A percentile compares a stretch with the other conserved stretches of the same genome.
phyloP scores from a whole-genome alignment of 2,888 invertebrate genomes.

The Thecophora atra region DNA sequence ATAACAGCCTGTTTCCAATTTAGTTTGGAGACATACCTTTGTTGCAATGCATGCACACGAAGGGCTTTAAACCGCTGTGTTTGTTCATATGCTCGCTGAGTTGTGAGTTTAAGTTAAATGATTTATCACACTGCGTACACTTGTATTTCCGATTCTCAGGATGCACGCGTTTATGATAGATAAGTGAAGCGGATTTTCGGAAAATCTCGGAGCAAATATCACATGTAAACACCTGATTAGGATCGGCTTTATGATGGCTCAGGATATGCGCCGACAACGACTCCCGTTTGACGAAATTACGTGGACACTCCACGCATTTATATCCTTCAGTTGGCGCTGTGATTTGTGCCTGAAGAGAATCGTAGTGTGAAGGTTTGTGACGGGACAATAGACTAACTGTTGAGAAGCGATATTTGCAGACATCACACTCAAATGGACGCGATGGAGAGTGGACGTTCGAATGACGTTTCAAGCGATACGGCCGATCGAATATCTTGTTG shows the following conservation, averaged over 20 bases:
- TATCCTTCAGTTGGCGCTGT: conserved; percentile 49
- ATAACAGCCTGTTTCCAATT: no score
- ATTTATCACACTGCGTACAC: conserved; percentile 71
- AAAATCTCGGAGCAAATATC: conserved; percentile 68
- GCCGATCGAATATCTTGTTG: conserved; percentile 66
- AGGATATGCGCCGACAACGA: conserved; percentile 67
- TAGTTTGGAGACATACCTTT: conserved; percentile 37
- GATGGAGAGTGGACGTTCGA: conserved; percentile 50
- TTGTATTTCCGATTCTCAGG: conserved; percentile 67
- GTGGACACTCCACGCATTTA: conserved; percentile 69
- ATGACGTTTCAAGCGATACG: conserved; percentile 64
- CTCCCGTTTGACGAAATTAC: conserved; percentile 68
- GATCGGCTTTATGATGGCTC: conserved; percentile 48
- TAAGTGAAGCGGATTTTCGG: conserved; percentile 63
- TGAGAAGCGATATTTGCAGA: conserved; percentile 44
- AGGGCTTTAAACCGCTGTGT: conserved; percentile 43
- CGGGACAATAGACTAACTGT: conserved; percentile 47
- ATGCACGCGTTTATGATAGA: conserved; percentile 69
- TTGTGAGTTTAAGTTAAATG: conserved; percentile 70
- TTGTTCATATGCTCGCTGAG: conserved; percentile 57
- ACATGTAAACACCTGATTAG: conserved; percentile 57
- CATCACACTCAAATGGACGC: conserved; percentile 54
- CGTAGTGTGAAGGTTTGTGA: conserved; percentile 47
- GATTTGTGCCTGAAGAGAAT: neutral
- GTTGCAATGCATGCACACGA: conserved; percentile 45